phyloP scores from a whole-genome alignment of 2,797 vertebrate genomes.

The Channa striata region DNA sequence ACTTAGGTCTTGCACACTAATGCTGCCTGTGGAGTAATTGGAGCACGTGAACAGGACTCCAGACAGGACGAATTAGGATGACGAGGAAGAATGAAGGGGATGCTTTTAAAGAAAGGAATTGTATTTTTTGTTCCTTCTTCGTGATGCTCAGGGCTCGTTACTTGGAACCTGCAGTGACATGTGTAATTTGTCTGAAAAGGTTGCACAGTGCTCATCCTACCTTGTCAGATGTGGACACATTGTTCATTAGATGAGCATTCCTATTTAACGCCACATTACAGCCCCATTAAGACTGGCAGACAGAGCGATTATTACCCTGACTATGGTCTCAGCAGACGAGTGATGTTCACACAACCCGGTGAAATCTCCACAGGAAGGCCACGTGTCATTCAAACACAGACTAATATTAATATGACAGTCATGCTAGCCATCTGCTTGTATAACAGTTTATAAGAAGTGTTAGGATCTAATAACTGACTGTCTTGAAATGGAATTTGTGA shows the following conservation, averaged over 20 bases:
- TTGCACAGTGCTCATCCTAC: slow-evolving; percentile 72
- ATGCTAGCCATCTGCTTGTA: slow-evolving; percentile 38
- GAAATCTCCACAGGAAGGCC: slow-evolving; percentile 58
- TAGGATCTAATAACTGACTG: slow-evolving; percentile 29
- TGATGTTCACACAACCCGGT: slow-evolving; percentile 47
- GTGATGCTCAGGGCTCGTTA: slow-evolving; percentile 20
- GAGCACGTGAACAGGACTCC: slow-evolving; percentile 53
- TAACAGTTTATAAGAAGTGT: slow-evolving; percentile 33
- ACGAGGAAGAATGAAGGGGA: slow-evolving; percentile 51
- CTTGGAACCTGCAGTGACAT: slow-evolving; percentile 35
- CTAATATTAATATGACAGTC: slow-evolving; percentile 61
- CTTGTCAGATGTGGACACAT: slow-evolving; percentile 80
- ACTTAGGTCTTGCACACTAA: slow-evolving; percentile 75
- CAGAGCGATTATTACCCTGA: slow-evolving; percentile 68
- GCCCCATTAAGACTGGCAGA: slow-evolving; percentile 61
- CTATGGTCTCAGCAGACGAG: slow-evolving; percentile 67
- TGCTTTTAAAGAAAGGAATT: slow-evolving; percentile 41
- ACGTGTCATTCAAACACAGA: slow-evolving; percentile 55
- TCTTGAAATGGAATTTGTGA: slow-evolving; percentile 11
- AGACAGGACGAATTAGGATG: slow-evolving; percentile 54
- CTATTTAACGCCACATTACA: slow-evolving; percentile 83
- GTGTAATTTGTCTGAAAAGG: slow-evolving; percentile 73
- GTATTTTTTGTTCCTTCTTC: slow-evolving; percentile 38
- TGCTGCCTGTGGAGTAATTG: slow-evolving; percentile 68
- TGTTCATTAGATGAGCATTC: slow-evolving; percentile 81